A percentile compares a stretch with the other conserved stretches of the same genome.
Conservation (phyloP, 2,113 vertebrate genomes). For the Carlito syrichta region DNA sequence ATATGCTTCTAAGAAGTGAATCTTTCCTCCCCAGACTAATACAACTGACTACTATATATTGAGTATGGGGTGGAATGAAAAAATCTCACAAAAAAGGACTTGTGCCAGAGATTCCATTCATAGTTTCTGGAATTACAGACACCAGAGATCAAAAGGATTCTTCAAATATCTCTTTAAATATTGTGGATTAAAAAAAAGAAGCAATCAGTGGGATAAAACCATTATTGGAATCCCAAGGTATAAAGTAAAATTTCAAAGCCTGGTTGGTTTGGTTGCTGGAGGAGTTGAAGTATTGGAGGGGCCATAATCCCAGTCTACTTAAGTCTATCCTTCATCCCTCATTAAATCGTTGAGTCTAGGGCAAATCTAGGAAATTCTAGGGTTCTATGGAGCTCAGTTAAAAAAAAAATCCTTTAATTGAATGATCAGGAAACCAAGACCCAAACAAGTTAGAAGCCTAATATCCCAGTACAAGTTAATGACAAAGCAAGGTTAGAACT, state of each 20-base stretch:
- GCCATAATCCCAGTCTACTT: background rate
- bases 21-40: background rate
- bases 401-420: background rate
- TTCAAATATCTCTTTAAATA: background rate
- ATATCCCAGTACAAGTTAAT: background rate
- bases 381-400: background rate
- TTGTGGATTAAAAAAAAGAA: background rate
- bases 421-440: background rate
- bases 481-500: background rate
- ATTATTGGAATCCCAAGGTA: background rate
- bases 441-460: background rate
- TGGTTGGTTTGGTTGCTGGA: background rate
- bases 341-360: background rate
- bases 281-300: background rate
- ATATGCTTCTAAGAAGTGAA: background rate
- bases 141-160: background rate
- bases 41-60: background rate
- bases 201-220: background rate
- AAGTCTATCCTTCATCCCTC: background rate
- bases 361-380: background rate
- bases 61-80: rapidly evolving
- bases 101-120: background rate
- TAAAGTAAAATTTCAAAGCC: background rate
- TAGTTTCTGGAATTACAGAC: background rate
- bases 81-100: background rate